These are phyloP conservation scores for Hemiprocne comata DNA, from an alignment of 2,113 vertebrate genomes.

Conservation along the genomic window DNA sequence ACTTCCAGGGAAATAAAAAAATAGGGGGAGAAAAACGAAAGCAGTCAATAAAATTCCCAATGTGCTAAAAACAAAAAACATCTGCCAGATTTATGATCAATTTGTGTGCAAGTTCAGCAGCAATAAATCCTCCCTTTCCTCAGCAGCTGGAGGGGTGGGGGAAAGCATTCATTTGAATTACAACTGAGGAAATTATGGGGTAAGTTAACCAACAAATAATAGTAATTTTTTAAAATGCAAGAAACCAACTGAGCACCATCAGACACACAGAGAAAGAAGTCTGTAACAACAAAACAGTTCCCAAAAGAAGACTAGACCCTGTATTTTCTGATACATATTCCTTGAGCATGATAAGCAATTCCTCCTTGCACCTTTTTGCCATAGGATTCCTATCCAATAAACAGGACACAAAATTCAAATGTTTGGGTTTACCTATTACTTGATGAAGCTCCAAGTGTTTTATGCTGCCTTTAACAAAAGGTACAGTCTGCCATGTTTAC, in stretches of 20 bases:
- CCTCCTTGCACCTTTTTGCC: background rate
- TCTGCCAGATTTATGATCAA: conserved; percentile 65
- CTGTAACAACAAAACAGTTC: background rate
- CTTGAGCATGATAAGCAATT: background rate
- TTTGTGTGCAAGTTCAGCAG: conserved; percentile 44
- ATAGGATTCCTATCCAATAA: background rate
- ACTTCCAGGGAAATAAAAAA: background rate
- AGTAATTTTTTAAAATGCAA: background rate
- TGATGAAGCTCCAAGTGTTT: background rate
- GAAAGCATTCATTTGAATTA: background rate
- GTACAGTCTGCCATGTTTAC: background rate
- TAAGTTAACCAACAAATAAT: conserved; percentile 21
- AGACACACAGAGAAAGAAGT: background rate
- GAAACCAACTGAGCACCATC: background rate
- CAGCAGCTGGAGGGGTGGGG: background rate
- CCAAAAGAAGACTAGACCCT: background rate
- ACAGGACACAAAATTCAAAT: background rate
- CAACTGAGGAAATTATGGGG: conserved; percentile 19
- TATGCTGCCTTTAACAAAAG: background rate
- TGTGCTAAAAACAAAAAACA: conserved; percentile 59
- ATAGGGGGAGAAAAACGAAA: background rate
- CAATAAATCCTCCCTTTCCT: conserved; percentile 58
- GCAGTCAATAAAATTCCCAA: conserved; percentile 53
- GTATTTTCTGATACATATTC: background rate
- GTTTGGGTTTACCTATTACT: background rate